phyloP scores from a whole-genome alignment of 2,797 vertebrate genomes.

The Eutrigla gurnardus region DNA sequence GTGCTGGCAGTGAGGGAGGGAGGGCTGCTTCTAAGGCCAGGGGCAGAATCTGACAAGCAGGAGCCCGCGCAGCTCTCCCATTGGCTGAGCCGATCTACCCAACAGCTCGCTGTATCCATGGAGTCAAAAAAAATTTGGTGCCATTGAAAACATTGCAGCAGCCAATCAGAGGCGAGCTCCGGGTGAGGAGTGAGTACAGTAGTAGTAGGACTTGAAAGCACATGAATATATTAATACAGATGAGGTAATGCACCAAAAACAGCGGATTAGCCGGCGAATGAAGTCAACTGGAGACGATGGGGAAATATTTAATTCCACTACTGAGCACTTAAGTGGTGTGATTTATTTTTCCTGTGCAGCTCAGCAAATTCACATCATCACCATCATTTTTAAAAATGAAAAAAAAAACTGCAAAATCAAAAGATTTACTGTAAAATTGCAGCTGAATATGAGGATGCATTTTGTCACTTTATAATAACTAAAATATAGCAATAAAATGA shows the following conservation, averaged over 20 bases:
- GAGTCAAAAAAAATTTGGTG: slow-evolving; percentile 79
- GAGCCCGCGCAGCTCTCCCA: slow-evolving; percentile 76
- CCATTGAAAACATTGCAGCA: slow-evolving; percentile 81
- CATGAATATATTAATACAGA: slow-evolving; percentile 86
- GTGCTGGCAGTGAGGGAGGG: slow-evolving; percentile 67
- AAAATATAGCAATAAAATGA: not conserved
- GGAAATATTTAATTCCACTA: slow-evolving; percentile 68
- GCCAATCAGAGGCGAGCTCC: slow-evolving; percentile 76
- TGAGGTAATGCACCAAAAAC: slow-evolving; percentile 85
- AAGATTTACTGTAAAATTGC: not conserved
- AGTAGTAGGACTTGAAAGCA: slow-evolving; percentile 82
- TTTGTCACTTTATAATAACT: not conserved
- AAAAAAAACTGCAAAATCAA: not conserved
- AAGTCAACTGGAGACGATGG: slow-evolving; percentile 63
- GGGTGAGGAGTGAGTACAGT: slow-evolving; percentile 75
- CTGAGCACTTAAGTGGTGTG: slow-evolving; percentile 28
- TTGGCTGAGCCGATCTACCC: slow-evolving; percentile 81
- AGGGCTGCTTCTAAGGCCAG: slow-evolving; percentile 74
- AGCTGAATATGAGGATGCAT: not conserved
- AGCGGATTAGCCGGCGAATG: slow-evolving; percentile 67
- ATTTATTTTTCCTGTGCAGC: slow-evolving; percentile 51
- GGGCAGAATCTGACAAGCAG: slow-evolving; percentile 77
- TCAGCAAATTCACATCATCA: slow-evolving; percentile 53
- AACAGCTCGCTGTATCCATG: slow-evolving; percentile 87
- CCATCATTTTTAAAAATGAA: not conserved